Conservation (phyloP, 2,888 invertebrate species). For the Cylloceria caligata region DNA sequence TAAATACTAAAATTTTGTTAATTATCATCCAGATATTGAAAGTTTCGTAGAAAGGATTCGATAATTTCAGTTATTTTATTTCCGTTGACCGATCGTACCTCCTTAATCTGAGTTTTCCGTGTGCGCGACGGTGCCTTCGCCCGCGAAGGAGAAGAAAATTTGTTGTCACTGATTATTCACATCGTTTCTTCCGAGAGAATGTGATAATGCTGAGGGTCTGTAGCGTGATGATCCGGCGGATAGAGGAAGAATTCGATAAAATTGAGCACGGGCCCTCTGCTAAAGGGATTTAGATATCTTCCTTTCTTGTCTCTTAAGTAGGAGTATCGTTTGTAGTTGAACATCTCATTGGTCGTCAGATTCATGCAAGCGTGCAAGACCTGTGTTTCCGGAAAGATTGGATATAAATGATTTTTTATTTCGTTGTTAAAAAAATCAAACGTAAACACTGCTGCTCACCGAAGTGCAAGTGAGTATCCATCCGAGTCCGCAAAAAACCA, state of each 20-base stretch:
- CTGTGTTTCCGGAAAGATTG: constrained; percentile 85
- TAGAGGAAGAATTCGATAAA: constrained; percentile 96
- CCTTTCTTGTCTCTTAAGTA: constrained; percentile 95
- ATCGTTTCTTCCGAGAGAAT: constrained; percentile 88
- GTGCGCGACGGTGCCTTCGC: constrained; percentile 59
- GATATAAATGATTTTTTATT: constrained; percentile 21
- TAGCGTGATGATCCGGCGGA: constrained; percentile 91
- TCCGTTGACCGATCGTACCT: neutral
- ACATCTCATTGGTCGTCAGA: constrained; percentile 97
- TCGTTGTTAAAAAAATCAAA: neutral
- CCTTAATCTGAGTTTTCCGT: constrained; percentile 16
- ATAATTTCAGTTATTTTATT: neutral
- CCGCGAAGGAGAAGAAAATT: constrained; percentile 47
- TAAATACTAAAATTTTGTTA: neutral
- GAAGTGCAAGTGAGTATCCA: constrained; percentile 95
- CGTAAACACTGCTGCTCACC: constrained; percentile 86
- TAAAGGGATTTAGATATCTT: constrained; percentile 95
- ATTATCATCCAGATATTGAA: neutral
- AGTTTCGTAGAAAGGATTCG: neutral
- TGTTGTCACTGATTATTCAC: constrained; percentile 52
- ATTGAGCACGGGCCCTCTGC: constrained; percentile 94
- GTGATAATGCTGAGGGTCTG: constrained; percentile 87
- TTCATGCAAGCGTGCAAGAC: constrained; percentile 96
- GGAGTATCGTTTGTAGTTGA: constrained; percentile 96
- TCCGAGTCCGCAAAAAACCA: constrained; percentile 93